Percentiles rank a stretch among this genome's conserved stretches.
phyloP scores from a whole-genome alignment of 2,113 vertebrate species.

The Notarius lentiginosus region DNA sequence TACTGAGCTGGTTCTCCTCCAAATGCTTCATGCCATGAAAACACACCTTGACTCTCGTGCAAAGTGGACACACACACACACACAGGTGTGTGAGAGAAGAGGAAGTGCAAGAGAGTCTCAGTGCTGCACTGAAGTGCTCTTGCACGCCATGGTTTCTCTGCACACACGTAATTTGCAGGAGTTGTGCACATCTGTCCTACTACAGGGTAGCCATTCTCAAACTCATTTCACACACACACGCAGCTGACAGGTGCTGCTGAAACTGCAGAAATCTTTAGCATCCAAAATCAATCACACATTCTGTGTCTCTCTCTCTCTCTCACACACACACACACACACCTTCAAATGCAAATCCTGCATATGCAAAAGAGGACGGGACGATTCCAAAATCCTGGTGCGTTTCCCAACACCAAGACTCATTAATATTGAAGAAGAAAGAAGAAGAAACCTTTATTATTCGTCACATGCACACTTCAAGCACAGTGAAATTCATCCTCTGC shows the following conservation, averaged over 20 bases:
- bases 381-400: too few species aligned
- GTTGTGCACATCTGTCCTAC: neutral
- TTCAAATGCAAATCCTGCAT: too few species aligned
- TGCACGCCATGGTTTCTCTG: neutral
- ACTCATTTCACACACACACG: neutral
- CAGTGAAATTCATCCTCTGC: too few species aligned
- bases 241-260: slow-evolving; percentile 27
- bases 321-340: neutral
- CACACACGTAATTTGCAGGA: neutral
- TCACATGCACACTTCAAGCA: too few species aligned
- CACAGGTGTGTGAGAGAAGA: neutral
- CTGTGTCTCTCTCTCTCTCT: neutral
- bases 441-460: too few species aligned
- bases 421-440: too few species aligned
- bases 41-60: neutral
- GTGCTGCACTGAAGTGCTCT: neutral
- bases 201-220: neutral
- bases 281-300: slow-evolving; percentile 10
- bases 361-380: too few species aligned
- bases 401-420: too few species aligned
- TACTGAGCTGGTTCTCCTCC: neutral
- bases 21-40: neutral
- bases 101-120: neutral
- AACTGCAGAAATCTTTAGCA: slow-evolving; percentile 9
- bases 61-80: neutral